Evolutionary conservation across 1,140 invertebrate genomes (phyloP).

Genomic region (Pseudoatta argentina): DNA sequence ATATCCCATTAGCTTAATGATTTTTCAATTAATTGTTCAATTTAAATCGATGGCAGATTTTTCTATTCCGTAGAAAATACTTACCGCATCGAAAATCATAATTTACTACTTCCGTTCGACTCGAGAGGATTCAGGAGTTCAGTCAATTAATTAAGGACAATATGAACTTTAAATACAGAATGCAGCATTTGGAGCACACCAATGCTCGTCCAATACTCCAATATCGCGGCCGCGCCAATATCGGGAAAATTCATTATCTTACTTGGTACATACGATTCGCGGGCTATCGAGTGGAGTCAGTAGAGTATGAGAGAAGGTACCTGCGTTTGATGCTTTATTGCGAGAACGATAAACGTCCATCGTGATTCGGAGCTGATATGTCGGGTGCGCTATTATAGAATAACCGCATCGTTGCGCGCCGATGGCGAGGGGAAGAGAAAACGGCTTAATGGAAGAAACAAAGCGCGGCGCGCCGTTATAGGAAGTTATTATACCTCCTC

Average conservation of each 20-base stretch:
- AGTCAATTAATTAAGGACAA: not conserved
- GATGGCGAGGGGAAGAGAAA: not conserved
- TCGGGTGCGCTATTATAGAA: conserved; percentile 10
- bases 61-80: not conserved
- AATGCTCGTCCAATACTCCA: too few relatives aligned
- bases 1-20: conserved; percentile 49
- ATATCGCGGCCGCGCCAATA: not conserved
- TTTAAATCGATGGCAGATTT: not conserved
- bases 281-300: not conserved
- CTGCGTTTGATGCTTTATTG: conserved; percentile 48
- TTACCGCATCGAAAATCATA: not conserved
- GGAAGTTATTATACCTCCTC: conserved; percentile 48
- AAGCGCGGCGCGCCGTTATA: conserved; percentile 51
- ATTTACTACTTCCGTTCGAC: not conserved
- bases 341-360: conserved; percentile 50
- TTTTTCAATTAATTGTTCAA: conserved; percentile 26
- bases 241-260: conserved; percentile 45
- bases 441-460: conserved; percentile 59
- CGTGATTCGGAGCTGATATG: conserved; percentile 39
- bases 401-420: conserved; percentile 36
- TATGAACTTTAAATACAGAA: conserved; percentile 28
- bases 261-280: not conserved
- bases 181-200: not conserved
- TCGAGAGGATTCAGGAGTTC: not conserved
- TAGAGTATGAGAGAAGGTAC: not conserved